Evolutionary conservation across 2,797 vertebrate genomes (phyloP).

Genomic region (Leptodactylus fallax): DNA sequence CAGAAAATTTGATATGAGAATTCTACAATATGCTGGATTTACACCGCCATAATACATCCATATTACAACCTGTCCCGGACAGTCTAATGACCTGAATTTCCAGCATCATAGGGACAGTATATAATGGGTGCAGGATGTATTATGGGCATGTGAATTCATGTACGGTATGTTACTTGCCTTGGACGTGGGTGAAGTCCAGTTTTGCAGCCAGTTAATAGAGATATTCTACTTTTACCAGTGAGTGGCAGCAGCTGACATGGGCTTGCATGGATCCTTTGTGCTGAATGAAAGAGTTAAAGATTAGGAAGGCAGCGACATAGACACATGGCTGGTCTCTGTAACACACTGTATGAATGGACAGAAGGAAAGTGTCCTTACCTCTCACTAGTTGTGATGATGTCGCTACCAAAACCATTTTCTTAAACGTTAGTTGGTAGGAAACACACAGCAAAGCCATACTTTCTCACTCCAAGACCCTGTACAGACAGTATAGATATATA

Average conservation of each 20-base stretch:
- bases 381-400: neutral
- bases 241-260: neutral
- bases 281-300: slow-evolving; percentile 49
- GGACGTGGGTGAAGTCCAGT: neutral
- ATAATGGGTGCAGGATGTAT: too few species aligned
- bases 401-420: neutral
- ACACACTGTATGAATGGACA: neutral
- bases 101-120: too few species aligned
- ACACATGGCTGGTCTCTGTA: neutral
- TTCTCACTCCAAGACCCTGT: neutral
- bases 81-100: too few species aligned
- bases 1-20: too few species aligned
- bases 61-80: too few species aligned
- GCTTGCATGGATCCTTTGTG: neutral
- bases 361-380: slow-evolving; percentile 32
- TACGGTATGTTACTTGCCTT: neutral
- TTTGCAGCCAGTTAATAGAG: neutral
- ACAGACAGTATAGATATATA: neutral
- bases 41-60: too few species aligned
- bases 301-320: neutral
- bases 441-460: slow-evolving; percentile 6
- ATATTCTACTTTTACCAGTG: neutral
- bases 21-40: too few species aligned
- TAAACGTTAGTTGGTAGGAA: neutral
- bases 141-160: too few species aligned